Evolutionary conservation across 2,113 vertebrate species (phyloP).

Genomic region (Miniopterus natalensis): DNA sequence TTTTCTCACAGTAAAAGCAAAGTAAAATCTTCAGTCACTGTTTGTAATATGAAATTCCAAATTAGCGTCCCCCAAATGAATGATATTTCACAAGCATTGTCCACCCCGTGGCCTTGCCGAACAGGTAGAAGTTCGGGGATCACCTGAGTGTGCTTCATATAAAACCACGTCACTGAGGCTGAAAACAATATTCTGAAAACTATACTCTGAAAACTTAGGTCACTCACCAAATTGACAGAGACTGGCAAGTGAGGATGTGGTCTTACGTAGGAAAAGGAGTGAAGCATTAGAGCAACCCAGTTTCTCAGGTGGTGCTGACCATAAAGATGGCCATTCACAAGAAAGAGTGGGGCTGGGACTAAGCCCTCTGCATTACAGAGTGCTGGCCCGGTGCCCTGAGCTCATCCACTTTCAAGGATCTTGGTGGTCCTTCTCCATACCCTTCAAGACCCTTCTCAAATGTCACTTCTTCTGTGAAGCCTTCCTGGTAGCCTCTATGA

Average conservation of each 20-base stretch:
- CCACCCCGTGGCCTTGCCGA: not conserved
- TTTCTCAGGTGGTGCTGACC: not conserved
- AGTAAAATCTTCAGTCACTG: not conserved
- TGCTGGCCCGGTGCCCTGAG: not conserved
- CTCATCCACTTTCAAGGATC: not conserved
- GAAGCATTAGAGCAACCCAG: not conserved
- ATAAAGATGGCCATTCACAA: not conserved
- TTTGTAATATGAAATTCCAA: not conserved
- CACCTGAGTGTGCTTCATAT: not conserved
- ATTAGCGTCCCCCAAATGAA: not conserved
- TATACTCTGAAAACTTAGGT: not conserved
- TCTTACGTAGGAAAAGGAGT: constrained; percentile 78
- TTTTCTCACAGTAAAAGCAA: not conserved
- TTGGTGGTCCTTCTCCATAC: not conserved
- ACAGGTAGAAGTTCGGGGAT: not conserved
- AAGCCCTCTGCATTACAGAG: not conserved
- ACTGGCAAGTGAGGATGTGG: constrained; percentile 58
- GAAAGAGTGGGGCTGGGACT: not conserved
- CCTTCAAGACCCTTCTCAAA: not conserved
- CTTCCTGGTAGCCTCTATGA: not conserved
- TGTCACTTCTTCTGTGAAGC: not conserved
- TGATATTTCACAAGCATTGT: not conserved
- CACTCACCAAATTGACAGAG: not conserved
- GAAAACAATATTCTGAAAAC: not conserved
- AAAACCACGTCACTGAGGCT: not conserved